Evolutionary conservation across 2,113 vertebrate genomes (phyloP), one percentile per base, ranked within the genome.

Genomic region (Triplophysa tibetana): DNA sequence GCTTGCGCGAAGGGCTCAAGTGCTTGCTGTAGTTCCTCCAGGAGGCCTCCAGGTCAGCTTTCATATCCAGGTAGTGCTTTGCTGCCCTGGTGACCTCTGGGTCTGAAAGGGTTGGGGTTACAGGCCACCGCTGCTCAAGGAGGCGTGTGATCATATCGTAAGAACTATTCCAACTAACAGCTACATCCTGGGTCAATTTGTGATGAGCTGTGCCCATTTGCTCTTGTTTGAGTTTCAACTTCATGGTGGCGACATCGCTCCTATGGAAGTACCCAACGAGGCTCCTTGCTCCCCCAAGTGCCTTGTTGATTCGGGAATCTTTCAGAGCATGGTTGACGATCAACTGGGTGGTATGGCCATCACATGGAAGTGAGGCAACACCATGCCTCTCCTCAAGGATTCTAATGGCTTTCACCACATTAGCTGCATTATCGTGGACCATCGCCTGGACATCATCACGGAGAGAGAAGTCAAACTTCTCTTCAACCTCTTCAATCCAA

Each of bases 351-450:
- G 69, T 79, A 64, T 78, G 76, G 76, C 75, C 69, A 75, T 63
- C 48, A 65, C 76, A 82, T 8, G 23, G 0, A 24, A 6, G 70
- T 26, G 65, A 82, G 65, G 76, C 3, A 65, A 82, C 58, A 2
- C 65, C 69, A 75, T 82, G 24, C 76, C 14, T 82, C 52, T 82
- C 80, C 77, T 82, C 80, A 63, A 82, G 29, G 4, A 82, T 70
- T 24, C 60, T 63, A 2, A 70, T 60, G 70, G 70, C 77, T 43
- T 19, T 48, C 8, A 82, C 75, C 64, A 79, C 69, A 74, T 75
- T 81, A 16, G 61, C 58, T 48, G 76, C 75, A 79, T 70, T 82
- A 41, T 79, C 78, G 70, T 85, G 48, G 23, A 72, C 77, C 68
- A 84, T 29, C 38, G 43, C 80, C 69, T 75, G 9, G 43, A 82